Percentiles rank a stretch among this genome's conserved stretches.
phyloP scores from a whole-genome alignment of 2,888 invertebrate species.

The Andrena praecox region DNA sequence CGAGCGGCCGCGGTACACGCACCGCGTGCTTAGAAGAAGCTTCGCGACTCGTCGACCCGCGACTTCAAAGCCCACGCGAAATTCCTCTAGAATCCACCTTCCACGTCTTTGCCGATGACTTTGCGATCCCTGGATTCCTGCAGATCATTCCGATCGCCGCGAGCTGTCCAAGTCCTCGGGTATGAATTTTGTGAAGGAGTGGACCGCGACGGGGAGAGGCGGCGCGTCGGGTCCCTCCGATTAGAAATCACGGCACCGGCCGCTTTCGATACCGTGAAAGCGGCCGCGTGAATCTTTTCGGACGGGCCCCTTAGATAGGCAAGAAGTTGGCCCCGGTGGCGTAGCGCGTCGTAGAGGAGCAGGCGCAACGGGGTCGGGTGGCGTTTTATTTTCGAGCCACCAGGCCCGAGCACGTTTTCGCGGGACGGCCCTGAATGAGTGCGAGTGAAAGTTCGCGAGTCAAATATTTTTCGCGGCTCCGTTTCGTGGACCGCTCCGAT shows the following conservation, averaged over 20 bases:
- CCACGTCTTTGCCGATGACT: too few species aligned
- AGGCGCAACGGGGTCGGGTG: slow-evolving; percentile 1
- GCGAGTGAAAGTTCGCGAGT: slow-evolving; percentile 76
- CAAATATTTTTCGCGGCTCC: slow-evolving; percentile 70
- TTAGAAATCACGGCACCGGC: slow-evolving; percentile 31
- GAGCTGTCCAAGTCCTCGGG: too few species aligned
- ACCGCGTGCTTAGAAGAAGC: too few species aligned
- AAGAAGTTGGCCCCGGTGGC: neutral
- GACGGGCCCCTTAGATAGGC: slow-evolving; percentile 5
- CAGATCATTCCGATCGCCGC: too few species aligned
- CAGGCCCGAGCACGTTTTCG: slow-evolving; percentile 62
- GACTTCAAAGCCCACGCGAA: too few species aligned
- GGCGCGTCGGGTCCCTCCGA: neutral
- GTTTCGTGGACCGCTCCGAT: slow-evolving; percentile 55
- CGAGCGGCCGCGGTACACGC: too few species aligned
- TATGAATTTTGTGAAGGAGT: too few species aligned
- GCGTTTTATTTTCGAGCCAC: slow-evolving; percentile 34
- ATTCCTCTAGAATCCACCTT: too few species aligned
- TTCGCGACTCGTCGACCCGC: too few species aligned
- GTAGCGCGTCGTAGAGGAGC: slow-evolving; percentile 1
- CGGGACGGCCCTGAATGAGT: slow-evolving; percentile 73
- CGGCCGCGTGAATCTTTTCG: slow-evolving; percentile 47
- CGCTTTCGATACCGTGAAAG: slow-evolving; percentile 57
- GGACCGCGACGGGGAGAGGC: too few species aligned
- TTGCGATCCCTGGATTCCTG: too few species aligned